These are phyloP conservation scores for Harpagoxenus sublaevis DNA, from an alignment of 2,888 invertebrate genomes.

Conservation along the genomic window DNA sequence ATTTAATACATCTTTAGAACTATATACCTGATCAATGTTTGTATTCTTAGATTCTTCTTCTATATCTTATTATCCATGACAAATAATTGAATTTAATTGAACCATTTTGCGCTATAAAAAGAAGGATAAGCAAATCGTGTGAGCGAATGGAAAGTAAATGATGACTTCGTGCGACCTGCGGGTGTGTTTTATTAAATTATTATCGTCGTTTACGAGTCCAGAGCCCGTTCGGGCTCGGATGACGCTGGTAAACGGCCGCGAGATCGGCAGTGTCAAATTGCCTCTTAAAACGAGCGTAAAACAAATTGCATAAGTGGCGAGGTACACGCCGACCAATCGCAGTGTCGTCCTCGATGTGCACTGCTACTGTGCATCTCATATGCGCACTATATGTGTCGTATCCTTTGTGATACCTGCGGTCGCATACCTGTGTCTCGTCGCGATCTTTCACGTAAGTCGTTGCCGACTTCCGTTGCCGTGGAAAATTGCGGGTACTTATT, in stretches of 20 bases:
- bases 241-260: constrained; percentile 37
- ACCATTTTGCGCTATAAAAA: background rate
- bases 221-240: background rate
- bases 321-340: constrained; percentile 50
- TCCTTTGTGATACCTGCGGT: constrained; percentile 52
- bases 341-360: constrained; percentile 40
- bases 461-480: constrained; percentile 64
- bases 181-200: constrained; percentile 53
- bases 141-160: constrained; percentile 27
- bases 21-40: background rate
- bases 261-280: constrained; percentile 59
- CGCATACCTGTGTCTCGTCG: constrained; percentile 59
- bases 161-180: constrained; percentile 31
- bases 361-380: constrained; percentile 19
- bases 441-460: constrained; percentile 59
- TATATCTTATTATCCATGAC: background rate
- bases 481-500: constrained; percentile 58
- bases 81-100: constrained; percentile 1
- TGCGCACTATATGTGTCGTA: background rate
- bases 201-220: constrained; percentile 25
- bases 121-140: constrained; percentile 8
- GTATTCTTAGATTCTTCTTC: background rate
- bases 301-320: constrained; percentile 67
- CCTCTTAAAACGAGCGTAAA: constrained; percentile 66
- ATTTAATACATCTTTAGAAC: background rate